Evolutionary conservation across 2,113 vertebrate genomes (phyloP), one percentile per base, ranked within the genome.

Genomic region (Morone saxatilis): DNA sequence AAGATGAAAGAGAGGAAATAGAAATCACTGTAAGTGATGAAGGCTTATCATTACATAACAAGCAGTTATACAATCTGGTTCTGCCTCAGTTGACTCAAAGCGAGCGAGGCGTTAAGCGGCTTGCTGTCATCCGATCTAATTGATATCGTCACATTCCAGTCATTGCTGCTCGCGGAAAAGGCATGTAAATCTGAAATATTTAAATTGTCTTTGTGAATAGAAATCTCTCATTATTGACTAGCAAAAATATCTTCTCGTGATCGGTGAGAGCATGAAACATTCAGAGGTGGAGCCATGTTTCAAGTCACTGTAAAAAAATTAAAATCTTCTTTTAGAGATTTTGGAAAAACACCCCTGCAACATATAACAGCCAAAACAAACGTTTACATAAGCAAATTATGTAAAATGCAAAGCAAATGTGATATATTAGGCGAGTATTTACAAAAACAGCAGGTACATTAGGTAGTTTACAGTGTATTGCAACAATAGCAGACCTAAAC

Each of bases 381-480:
- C 71, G 8, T 25, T 48, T 9, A 71, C 38, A 22, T 7, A 45
- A 72, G 63, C 51, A 85, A 76, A 86, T 41, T 1, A 41, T 60
- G 45, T 11, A 56, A 84, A 85, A 88, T 22, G 81, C 78, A 82
- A 88, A 88, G 85, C 57, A 63, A 76, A 74, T 66, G 65, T 38
- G 4, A 81, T 60, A 76, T 20, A 45, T 41, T 54, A 25, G 57
- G 71, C 50, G 71, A 85, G 51, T 76, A 83, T 89, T 74, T 88
- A 83, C 85, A 86, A 3, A 51, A 78, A 87, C 87, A 81, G 84
- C 87, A 90, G 84, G 69, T 71, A 84, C 82, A 67, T 83, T 74
- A 86, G 81, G 80, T 90, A 83, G 83, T 84, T 91, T 91, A 91
- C 85, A 89, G 91, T 92, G 90, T 87, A 76, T 72, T 86, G 87